Conservation (phyloP, 2,888 invertebrate genomes). For the Meliscaeva auricollis region DNA sequence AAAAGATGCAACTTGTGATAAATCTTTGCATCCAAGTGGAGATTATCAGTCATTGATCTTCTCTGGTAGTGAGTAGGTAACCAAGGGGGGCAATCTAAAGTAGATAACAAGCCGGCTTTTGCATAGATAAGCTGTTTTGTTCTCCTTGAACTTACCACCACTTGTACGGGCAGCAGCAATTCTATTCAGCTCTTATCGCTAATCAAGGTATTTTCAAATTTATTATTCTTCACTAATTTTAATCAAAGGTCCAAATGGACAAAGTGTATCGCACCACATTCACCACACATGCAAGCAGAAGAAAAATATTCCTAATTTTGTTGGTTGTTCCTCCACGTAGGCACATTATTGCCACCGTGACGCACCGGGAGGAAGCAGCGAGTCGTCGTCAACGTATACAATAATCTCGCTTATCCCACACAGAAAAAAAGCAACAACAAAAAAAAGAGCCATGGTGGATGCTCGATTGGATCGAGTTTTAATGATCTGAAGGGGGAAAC, state of each 20-base stretch:
- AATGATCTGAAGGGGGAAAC: slow-evolving; percentile 18
- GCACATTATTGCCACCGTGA: slow-evolving; percentile 50
- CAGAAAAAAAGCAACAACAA: background rate
- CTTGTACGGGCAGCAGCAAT: background rate
- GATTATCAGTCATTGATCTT: slow-evolving; percentile 16
- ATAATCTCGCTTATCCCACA: slow-evolving; percentile 50
- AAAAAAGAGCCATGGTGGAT: slow-evolving; percentile 19
- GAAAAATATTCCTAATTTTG: slow-evolving; percentile 40
- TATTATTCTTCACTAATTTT: background rate
- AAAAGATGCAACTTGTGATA: no score
- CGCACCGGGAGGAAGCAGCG: slow-evolving; percentile 59
- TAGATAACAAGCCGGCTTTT: slow-evolving; percentile 50
- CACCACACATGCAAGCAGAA: background rate
- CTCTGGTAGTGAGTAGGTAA: background rate
- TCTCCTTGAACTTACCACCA: slow-evolving; percentile 4
- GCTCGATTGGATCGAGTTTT: slow-evolving; percentile 1
- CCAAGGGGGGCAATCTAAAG: background rate
- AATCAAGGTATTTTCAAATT: slow-evolving; percentile 5
- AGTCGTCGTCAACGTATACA: slow-evolving; percentile 34
- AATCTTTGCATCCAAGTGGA: no score
- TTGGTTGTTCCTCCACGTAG: slow-evolving; percentile 63
- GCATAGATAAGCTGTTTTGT: slow-evolving; percentile 38
- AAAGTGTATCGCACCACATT: slow-evolving; percentile 48
- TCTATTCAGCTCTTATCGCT: slow-evolving; percentile 4
- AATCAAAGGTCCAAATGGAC: slow-evolving; percentile 19